phyloP scores from a whole-genome alignment of 1,140 invertebrate species.

The Penaeus indicus region DNA sequence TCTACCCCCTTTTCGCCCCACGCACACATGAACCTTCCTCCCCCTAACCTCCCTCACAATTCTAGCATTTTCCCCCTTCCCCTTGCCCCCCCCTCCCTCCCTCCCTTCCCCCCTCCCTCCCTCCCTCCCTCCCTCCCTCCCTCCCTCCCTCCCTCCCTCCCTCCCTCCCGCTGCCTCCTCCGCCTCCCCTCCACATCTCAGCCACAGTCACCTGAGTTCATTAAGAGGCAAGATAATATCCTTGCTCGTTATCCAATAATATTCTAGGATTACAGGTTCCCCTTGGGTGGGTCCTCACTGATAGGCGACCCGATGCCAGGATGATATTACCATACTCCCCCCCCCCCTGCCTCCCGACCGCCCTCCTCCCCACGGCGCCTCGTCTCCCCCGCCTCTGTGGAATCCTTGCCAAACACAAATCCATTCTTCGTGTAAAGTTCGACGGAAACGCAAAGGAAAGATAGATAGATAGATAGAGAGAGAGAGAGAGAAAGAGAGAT shows the following conservation, averaged over 20 bases:
- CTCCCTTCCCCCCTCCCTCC: neutral
- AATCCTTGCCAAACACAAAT: too few species aligned
- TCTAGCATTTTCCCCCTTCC: neutral
- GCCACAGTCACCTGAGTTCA: slow-evolving; percentile 38
- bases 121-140: neutral
- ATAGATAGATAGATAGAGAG: neutral
- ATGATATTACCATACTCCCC: slow-evolving; percentile 18
- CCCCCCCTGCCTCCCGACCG: too few species aligned
- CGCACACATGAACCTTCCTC: neutral
- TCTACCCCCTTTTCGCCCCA: neutral
- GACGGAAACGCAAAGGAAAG: too few species aligned
- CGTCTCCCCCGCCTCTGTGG: too few species aligned
- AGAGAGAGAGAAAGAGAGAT: too few species aligned
- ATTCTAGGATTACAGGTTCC: slow-evolving; percentile 55
- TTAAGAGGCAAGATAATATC: slow-evolving; percentile 55
- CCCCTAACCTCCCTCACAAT: too few species aligned
- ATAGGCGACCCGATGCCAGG: slow-evolving; percentile 51
- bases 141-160: neutral
- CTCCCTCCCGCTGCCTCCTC: neutral
- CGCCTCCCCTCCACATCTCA: neutral
- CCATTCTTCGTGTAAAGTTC: too few species aligned
- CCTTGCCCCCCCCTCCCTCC: neutral
- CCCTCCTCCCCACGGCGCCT: too few species aligned
- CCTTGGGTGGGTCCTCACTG: slow-evolving; percentile 53
- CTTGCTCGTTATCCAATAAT: slow-evolving; percentile 60